These are phyloP conservation scores for Halcyon senegalensis DNA, from an alignment of 2,113 vertebrate genomes.

Conservation along the genomic window DNA sequence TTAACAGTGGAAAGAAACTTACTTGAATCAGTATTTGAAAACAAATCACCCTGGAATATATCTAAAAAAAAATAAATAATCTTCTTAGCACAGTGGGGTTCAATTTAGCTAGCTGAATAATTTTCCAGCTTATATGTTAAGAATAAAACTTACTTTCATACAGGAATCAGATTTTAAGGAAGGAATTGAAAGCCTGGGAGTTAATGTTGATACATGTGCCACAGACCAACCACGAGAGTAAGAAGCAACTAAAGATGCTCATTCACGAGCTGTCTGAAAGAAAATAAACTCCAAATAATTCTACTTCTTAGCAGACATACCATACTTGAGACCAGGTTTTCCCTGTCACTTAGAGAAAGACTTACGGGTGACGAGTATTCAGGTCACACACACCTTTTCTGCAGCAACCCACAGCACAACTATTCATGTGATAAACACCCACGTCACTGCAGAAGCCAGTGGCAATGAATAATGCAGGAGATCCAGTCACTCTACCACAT, in stretches of 20 bases:
- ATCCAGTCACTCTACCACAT: neutral
- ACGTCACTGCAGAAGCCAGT: neutral
- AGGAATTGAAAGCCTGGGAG: neutral
- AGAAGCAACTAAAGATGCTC: neutral
- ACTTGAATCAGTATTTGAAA: neutral
- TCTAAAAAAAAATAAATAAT: neutral
- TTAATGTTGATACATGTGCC: neutral
- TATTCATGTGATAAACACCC: conserved; percentile 54
- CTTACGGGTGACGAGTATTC: conserved; percentile 21
- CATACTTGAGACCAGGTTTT: neutral
- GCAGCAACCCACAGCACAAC: conserved; percentile 29
- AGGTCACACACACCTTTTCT: conserved; percentile 50
- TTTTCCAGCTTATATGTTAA: neutral
- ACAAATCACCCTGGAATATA: neutral
- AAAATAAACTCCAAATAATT: neutral
- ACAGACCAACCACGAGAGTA: neutral
- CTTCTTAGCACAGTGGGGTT: neutral
- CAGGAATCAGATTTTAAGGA: neutral
- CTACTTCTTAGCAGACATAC: neutral
- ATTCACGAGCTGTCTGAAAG: neutral
- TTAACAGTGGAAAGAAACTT: neutral
- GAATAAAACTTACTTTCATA: neutral
- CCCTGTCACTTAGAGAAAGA: neutral
- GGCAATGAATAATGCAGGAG: conserved; percentile 61
- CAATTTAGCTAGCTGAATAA: neutral